These are phyloP conservation scores for Macaca fascicularis DNA, from an alignment of 2,113 vertebrate species.

Conservation along the genomic window T2T-MFA8v1.1 NC_088391.1:67128001-67128500, in stretches of 20 bases:
- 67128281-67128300: conserved; percentile 35
- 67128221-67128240: background rate
- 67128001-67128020: background rate
- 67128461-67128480: conserved; percentile 24
- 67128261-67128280: conserved; percentile 20
- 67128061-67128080: background rate
- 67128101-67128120: background rate
- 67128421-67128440: conserved; percentile 35
- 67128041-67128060: background rate
- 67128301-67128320: conserved; percentile 31
- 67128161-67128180: background rate
- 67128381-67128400: conserved; percentile 41
- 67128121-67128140: background rate
- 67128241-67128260: conserved; percentile 40
- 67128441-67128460: conserved; percentile 16
- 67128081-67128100: background rate
- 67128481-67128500: conserved; percentile 35
- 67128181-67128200: background rate
- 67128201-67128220: background rate
- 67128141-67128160: background rate
- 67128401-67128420: conserved; percentile 47
- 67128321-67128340: background rate
- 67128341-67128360: conserved; percentile 9
- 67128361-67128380: conserved; percentile 24
- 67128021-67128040: background rate